Base-by-base conservation (phyloP, 2,888 invertebrate genomes). In the Lochmaea capreae region DNA sequence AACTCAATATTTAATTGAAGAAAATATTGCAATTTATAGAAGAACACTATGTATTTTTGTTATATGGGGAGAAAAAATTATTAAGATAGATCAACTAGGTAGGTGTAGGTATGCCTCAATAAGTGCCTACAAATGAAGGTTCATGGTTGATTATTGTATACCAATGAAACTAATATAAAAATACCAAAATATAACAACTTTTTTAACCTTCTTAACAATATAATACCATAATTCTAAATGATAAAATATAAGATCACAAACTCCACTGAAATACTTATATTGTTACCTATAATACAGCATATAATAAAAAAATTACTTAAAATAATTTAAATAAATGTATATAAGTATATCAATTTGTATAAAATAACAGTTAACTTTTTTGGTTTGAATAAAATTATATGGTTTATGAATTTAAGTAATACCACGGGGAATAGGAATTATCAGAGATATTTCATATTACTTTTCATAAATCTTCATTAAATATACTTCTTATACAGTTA, bases 211-310 rank as follows among this genome's bases (percentile, higher is more conserved):
- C 10, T 10, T 5, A 46, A 65, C 43, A 67, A 67, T 59, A 67
- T 61, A 11, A 58, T 59, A 59, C n/a, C 16, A 59, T 67, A 26
- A 14, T n/a, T 26, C 46, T 67, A 67, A 59, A 61, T 67, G 43
- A 67, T 67, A n/a, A 67, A 46, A 61, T 59, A 57, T 68, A 68
- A 68, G 68, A 68, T 68, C 61, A 68, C 68, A 62, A 62, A 52
- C 61, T 68, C 68, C 68, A 57, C 49, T 59, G 39, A 22, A 67
- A 67, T 67, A 67, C 67, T 67, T 67, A 12, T 46, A 33, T 33
- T 33, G 12, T 12, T 61, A 59, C 59, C 14, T 59, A 59, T 5
- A 22, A 33, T 59, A 59, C 54, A 59, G 26, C 43, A 33, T 14
- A 26, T 59, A 33, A 33, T 59, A 59, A 59, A 33, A 59, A 59